A percentile compares a stretch with the other conserved stretches of the same genome.
Conservation (phyloP, 2,797 vertebrate species). For the Fundulus diaphanus region DNA sequence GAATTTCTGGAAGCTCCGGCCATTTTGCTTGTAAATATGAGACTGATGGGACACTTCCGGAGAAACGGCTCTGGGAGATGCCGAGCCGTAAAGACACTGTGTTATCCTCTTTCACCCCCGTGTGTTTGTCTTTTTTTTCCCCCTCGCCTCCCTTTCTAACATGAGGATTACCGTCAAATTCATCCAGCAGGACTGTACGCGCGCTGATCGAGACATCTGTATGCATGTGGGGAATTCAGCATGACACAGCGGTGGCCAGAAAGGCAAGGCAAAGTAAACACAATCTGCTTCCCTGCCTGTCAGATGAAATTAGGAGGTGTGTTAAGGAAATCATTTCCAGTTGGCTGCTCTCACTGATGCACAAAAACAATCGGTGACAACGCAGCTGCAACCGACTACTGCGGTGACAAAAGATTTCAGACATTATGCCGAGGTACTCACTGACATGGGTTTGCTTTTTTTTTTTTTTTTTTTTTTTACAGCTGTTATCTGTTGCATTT, state of each 20-base stretch:
- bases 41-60: slow-evolving; percentile 48
- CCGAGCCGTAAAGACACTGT: slow-evolving; percentile 71
- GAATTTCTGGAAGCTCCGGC: slow-evolving; percentile 44
- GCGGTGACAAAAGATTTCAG: slow-evolving; percentile 12
- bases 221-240: slow-evolving; percentile 12
- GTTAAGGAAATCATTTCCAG: slow-evolving; percentile 30
- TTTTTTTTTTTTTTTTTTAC: no score
- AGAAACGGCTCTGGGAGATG: slow-evolving; percentile 50
- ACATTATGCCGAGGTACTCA: not conserved
- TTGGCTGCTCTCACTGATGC: slow-evolving; percentile 27
- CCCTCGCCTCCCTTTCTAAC: slow-evolving; percentile 42
- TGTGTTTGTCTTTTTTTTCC: slow-evolving; percentile 39
- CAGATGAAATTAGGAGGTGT: slow-evolving; percentile 27
- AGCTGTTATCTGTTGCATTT: slow-evolving; percentile 10
- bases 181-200: slow-evolving; percentile 40
- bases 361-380: slow-evolving; percentile 24
- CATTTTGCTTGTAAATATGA: slow-evolving; percentile 69
- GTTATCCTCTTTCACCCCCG: slow-evolving; percentile 43
- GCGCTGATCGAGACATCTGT: slow-evolving; percentile 30
- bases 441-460: slow-evolving; percentile 7
- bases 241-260: slow-evolving; percentile 16
- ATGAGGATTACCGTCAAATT: slow-evolving; percentile 49
- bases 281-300: slow-evolving; percentile 36
- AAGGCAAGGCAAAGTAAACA: slow-evolving; percentile 14
- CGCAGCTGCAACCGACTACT: slow-evolving; percentile 31